Conservation (phyloP, 1,140 invertebrate genomes). For the Calosoma granatense region DNA sequence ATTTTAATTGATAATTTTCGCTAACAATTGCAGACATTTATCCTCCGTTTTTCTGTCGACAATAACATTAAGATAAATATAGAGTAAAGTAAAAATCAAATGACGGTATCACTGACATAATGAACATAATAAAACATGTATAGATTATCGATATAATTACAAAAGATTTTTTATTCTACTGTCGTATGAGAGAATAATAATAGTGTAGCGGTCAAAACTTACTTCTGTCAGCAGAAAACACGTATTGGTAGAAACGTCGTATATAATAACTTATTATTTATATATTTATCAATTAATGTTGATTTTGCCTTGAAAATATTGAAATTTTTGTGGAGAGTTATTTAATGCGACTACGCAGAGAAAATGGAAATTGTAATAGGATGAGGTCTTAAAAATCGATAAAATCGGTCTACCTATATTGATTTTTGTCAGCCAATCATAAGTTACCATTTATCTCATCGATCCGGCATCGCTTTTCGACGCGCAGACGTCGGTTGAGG, state of each 20-base stretch:
- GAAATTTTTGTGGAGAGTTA: background rate
- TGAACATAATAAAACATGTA: no score
- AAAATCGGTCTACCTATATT: conserved; percentile 34
- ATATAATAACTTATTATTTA: no score
- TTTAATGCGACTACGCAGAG: background rate
- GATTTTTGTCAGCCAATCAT: conserved; percentile 35
- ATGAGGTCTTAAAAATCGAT: conserved; percentile 28
- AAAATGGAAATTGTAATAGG: conserved; percentile 8
- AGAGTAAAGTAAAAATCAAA: no score
- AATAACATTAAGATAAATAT: no score
- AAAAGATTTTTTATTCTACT: no score
- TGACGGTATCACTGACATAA: no score
- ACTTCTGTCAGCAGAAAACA: background rate
- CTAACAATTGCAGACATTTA: background rate
- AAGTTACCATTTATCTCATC: conserved; percentile 32
- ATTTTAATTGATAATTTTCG: conserved; percentile 78
- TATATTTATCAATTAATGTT: background rate
- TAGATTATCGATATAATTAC: no score
- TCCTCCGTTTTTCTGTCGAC: background rate
- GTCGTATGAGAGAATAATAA: background rate
- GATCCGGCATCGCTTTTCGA: conserved; percentile 28
- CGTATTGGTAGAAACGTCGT: no score
- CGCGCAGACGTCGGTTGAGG: background rate
- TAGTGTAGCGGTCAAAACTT: background rate
- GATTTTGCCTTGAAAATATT: background rate